Percentiles rank a stretch among this genome's conserved stretches.
These are phyloP conservation scores for Carlito syrichta DNA, from an alignment of 2,113 vertebrate species.

Conservation along the genomic window DNA sequence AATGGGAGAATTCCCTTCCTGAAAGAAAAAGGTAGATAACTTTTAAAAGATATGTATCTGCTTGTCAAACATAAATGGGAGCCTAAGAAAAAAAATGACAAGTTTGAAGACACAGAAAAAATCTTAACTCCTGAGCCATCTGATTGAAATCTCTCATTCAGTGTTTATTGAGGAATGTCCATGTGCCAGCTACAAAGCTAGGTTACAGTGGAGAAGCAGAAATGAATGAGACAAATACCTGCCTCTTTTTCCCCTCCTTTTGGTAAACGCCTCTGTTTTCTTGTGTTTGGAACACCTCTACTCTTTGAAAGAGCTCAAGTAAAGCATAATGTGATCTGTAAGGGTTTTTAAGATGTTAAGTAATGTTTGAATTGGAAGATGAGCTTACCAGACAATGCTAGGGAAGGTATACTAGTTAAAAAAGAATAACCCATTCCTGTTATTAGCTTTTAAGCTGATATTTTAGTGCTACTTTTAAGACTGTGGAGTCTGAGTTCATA, in stretches of 20 bases:
- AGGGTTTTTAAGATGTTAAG: background rate
- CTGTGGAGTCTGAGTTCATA: background rate
- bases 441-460: background rate
- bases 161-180: background rate
- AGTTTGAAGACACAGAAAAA: background rate
- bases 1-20: background rate
- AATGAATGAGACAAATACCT: background rate
- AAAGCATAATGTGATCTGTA: background rate
- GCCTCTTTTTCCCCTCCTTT: background rate
- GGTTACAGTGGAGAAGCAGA: background rate
- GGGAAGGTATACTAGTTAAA: background rate
- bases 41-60: background rate
- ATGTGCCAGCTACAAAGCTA: background rate
- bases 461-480: background rate
- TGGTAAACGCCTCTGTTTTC: background rate
- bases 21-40: background rate
- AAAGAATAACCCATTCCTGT: background rate
- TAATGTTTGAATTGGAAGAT: background rate
- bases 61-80: background rate
- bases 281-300: background rate
- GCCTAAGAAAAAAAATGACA: conserved; percentile 24
- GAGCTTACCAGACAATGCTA: background rate
- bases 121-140: background rate
- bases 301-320: background rate
- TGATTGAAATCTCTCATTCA: background rate